Evolutionary conservation across 2,797 vertebrate species (phyloP), one percentile per base, ranked within the genome.

Genomic region (Thunnus albacares): DNA sequence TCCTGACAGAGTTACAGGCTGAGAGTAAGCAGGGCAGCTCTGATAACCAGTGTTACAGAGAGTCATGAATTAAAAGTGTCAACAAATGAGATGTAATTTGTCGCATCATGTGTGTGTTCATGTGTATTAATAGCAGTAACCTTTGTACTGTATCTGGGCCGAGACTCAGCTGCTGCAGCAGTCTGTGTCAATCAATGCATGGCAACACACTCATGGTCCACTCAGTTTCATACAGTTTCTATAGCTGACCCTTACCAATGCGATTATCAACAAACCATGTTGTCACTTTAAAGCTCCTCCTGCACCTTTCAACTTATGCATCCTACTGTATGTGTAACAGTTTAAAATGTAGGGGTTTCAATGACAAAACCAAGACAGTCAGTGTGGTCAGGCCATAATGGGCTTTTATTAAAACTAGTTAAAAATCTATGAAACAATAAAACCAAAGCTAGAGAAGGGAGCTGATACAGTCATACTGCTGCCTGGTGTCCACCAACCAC

Each of bases 71-170:
- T 61, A 59, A 64, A 59, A 62, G 38, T 69, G 57, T 59, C 26
- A 68, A 74, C 71, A 77, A 60, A 53, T 82, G 8, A 79, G n/a
- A 78, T 66, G 28, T 17, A 68, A 35, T 41, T 45, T 69, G 51
- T 72, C 20, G 20, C 51, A 52, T 41, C 74, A 11, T 79, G 60
- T 67, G 30, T 84, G 65, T 26, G 53, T 79, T 67, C 35, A 15
- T 53, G 43, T 58, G 63, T 94, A 94, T 92, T 92, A 91, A 86
- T 94, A 94, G 93, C 79, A 70, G 11, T 87, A 90, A 94, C 93
- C 83, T 94, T 94, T 93, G 84, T 81, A 38, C 86, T 86, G 90
- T 84, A 86, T 87, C 75, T 71, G 74, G 43, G 82, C 71, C 86
- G 81, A 89, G 82, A 83, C 64, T 90, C 92, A 95, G 93, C 95